Evolutionary conservation across 1,140 invertebrate genomes (phyloP).

Genomic region (Drepana arcuata): DNA sequence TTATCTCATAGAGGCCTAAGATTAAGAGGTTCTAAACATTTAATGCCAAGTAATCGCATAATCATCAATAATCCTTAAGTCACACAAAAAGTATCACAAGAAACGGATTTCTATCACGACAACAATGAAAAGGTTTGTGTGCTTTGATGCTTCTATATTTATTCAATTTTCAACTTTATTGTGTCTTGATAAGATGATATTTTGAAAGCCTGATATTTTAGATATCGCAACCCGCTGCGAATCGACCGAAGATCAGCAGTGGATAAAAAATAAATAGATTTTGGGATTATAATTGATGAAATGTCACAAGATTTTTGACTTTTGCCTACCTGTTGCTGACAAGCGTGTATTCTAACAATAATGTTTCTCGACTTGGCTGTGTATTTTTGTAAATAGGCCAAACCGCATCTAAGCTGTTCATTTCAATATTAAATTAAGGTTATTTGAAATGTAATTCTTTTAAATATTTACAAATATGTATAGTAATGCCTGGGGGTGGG

Average conservation of each 20-base stretch:
- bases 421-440: too few species aligned
- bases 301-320: conserved; percentile 30
- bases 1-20: too few species aligned
- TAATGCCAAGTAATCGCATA: conserved; percentile 39
- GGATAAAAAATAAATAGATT: conserved; percentile 24
- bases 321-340: conserved; percentile 13
- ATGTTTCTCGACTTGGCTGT: neutral
- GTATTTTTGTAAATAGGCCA: too few species aligned
- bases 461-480: too few species aligned
- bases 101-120: conserved; percentile 24
- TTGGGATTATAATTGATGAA: conserved; percentile 45
- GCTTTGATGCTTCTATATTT: too few species aligned
- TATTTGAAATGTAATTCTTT: too few species aligned
- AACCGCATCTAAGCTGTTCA: too few species aligned
- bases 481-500: too few species aligned
- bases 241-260: conserved; percentile 24
- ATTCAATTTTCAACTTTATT: neutral
- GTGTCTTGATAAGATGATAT: too few species aligned
- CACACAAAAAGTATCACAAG: conserved; percentile 24
- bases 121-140: too few species aligned
- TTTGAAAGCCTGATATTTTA: too few species aligned
- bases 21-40: conserved; percentile 2
- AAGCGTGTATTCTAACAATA: neutral
- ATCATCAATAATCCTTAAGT: conserved; percentile 50
- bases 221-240: conserved; percentile 31